phyloP scores from a whole-genome alignment of 2,888 invertebrate species.

The Parnassius smintheus region DNA sequence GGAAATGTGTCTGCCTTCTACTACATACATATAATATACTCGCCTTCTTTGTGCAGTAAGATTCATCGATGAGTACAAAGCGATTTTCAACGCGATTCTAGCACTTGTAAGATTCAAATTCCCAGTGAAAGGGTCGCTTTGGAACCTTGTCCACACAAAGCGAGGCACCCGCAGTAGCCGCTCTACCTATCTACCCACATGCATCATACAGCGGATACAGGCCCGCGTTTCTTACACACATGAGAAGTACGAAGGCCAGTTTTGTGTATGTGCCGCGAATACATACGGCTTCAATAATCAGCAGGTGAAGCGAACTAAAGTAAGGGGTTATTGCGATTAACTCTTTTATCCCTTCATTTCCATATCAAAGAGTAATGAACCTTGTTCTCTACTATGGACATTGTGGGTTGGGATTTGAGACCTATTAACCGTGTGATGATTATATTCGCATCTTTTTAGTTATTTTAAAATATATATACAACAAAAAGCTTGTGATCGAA shows the following conservation, averaged over 20 bases:
- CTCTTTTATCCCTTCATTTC: constrained; percentile 80
- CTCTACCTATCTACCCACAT: constrained; percentile 74
- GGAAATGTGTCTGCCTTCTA: constrained; percentile 74
- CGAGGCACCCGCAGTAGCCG: constrained; percentile 75
- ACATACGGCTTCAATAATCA: constrained; percentile 80
- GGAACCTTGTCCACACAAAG: constrained; percentile 66
- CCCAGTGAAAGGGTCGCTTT: constrained; percentile 63
- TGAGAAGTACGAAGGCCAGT: constrained; percentile 74
- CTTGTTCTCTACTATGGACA: constrained; percentile 70
- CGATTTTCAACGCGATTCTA: constrained; percentile 62
- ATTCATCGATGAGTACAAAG: constrained; percentile 48
- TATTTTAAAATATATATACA: constrained; percentile 10
- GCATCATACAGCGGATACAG: constrained; percentile 74
- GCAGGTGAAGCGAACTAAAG: constrained; percentile 80
- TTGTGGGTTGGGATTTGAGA: constrained; percentile 53
- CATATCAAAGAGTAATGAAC: constrained; percentile 81
- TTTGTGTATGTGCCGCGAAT: constrained; percentile 74
- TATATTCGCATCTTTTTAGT: constrained; percentile 32
- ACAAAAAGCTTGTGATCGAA: too few species aligned
- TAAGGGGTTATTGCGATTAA: constrained; percentile 80
- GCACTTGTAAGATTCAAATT: constrained; percentile 70
- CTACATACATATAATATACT: constrained; percentile 64
- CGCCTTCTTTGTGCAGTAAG: constrained; percentile 62
- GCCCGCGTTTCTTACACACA: constrained; percentile 77
- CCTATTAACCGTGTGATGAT: constrained; percentile 65